Conservation (phyloP, 2,797 vertebrate species). For the Naso thynnoides region DNA sequence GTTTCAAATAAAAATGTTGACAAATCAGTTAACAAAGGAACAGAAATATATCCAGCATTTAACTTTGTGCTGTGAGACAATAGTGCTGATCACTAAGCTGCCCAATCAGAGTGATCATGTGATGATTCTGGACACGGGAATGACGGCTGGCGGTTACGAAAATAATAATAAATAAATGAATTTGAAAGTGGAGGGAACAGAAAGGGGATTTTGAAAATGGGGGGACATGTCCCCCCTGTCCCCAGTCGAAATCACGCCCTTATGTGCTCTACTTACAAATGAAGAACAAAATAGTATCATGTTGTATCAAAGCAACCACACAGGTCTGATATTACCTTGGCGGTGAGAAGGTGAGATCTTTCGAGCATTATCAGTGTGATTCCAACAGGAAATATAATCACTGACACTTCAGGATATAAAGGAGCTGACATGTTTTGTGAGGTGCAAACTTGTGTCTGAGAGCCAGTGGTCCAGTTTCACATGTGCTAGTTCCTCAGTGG, state of each 20-base stretch:
- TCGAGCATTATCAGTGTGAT: neutral
- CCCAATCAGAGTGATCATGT: no score
- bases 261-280: no score
- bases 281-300: neutral
- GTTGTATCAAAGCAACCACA: neutral
- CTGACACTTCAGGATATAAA: neutral
- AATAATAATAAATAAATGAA: no score
- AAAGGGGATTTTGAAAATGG: no score
- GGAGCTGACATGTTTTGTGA: neutral
- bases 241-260: no score
- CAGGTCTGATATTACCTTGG: neutral
- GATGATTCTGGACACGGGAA: no score
- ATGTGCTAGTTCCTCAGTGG: constrained; percentile 33
- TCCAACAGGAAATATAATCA: neutral
- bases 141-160: no score
- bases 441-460: neutral
- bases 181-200: no score
- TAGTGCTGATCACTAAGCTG: no score
- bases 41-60: no score
- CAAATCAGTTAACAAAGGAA: neutral
- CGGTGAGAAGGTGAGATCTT: neutral
- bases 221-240: no score
- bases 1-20: neutral
- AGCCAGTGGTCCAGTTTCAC: constrained; percentile 33
- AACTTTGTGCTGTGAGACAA: no score